Evolutionary conservation across 2,113 vertebrate genomes (phyloP), one percentile per base, ranked within the genome.

Genomic region (Chiloscyllium plagiosum): DNA sequence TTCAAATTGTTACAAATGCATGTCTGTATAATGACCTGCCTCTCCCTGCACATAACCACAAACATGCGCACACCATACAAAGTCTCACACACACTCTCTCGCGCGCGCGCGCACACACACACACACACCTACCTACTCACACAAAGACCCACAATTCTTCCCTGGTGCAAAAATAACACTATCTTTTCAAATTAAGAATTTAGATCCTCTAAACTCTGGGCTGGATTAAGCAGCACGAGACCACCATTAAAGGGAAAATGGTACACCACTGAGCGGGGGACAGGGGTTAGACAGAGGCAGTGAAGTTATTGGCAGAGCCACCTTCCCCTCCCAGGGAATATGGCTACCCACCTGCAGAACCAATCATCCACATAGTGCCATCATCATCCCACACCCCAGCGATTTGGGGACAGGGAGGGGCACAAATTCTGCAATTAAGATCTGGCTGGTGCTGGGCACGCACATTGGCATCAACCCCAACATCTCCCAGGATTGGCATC

Each of bases 121-220:
- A 93, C 1, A 93, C 90, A 19, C 89, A 33, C 13, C 6, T 24
- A 72, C 26, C 29, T 61, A 66, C 2, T 47, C 85, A 26, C 85
- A 37, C 90, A 10, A 3, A 22, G 29, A 70, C 65, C 8, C 90
- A 22, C 65, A 66, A 42, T 29, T 42, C 4, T 76, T 52, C 4
- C 47, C 68, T 95, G 69, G 52, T 95, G 94, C 68, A 95, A 95
- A 93, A 95, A 95, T 95, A 95, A 70, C 47, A 26, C 92, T 95
- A 50, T 61, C 50, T 95, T 95, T 68, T 95, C 68, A 72, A 95
- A 95, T 72, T 72, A 95, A 76, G 37, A 95, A 47, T 95, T 76
- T 95, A 26, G 50, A 76, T 52, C 33, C 42, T 52, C 42, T 50
- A 50, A 7, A 76, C 3, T 50, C 69, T 72, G 29, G 37, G 13